Base-by-base conservation (phyloP, 2,113 vertebrate species). In the Sardina pilchardus region DNA sequence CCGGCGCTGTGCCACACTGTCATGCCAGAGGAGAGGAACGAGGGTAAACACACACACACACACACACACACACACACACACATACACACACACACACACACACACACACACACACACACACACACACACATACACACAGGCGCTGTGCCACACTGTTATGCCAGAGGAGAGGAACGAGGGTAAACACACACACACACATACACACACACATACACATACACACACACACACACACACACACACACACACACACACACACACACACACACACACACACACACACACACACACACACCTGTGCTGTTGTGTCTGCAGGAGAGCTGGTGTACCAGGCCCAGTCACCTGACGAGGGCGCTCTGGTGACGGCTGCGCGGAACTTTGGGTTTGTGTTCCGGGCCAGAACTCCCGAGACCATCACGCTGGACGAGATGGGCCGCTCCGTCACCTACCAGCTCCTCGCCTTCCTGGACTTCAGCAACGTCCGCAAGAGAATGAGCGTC, bases 401-500 rank as follows among this genome's bases (percentile, higher is more conserved):
- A 44, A 96, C 95, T 0, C 94, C 96, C n/a, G 94, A 95, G 59
- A 96, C 95, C 36, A 94, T 96, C 88, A 95, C 94, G 7, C 82
- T 96, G 86, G 93, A 95, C 87, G 96, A 96, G 88, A 81, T 95
- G 91, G 95, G 94, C 24, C 93, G 86, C 71, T 85, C 90, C 0
- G 92, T 94, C 82, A 95, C 94, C 81, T 96, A 96, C 53, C 94
- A 94, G 71, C 88, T 96, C 24, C 92, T 96, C 71, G 95, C 95
- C 82, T 95, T 96, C 89, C 90, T 96, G 89, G 95, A 96, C 88
- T 96, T 95, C 88, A 96, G 93, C 89, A 95, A 95, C 85, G 78
- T 94, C 84, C 91, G 95, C 81, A 96, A 96, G 93, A 94, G 95
- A 89, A 96, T 96, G 94, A 96, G 95, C 87, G 93, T 96, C 36